Percentiles rank a stretch among this genome's conserved stretches.
These are phyloP conservation scores for Okapia johnstoni DNA, from an alignment of 2,113 vertebrate genomes.

Conservation along the genomic window DNA sequence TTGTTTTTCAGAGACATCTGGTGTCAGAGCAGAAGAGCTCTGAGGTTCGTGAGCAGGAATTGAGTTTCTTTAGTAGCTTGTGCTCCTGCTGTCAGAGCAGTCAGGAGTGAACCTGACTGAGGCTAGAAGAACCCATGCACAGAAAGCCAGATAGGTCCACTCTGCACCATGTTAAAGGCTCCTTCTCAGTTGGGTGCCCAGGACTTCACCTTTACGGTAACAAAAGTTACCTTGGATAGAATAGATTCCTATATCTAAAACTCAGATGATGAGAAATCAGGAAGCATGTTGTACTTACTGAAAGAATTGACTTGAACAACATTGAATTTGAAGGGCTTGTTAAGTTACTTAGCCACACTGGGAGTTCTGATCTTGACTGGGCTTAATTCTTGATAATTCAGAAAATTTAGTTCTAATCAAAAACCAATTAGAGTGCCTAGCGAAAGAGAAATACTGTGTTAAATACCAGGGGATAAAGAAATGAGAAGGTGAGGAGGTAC, in stretches of 20 bases:
- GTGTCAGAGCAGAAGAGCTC: background rate
- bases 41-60: background rate
- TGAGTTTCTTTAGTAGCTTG: background rate
- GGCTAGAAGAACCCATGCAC: background rate
- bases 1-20: background rate
- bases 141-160: background rate
- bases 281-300: background rate
- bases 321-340: background rate
- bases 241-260: background rate
- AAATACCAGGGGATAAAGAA: background rate
- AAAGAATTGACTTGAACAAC: slow-evolving; percentile 15
- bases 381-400: slow-evolving; percentile 4
- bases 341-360: background rate
- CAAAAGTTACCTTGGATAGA: background rate
- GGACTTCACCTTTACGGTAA: background rate
- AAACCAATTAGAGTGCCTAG: background rate
- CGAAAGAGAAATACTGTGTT: background rate
- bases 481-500: background rate
- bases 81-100: background rate
- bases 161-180: background rate
- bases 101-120: background rate
- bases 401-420: background rate
- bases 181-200: background rate
- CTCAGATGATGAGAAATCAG: background rate
- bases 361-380: background rate